Evolutionary conservation across 2,888 invertebrate species (phyloP), one percentile per base, ranked within the genome.

Genomic region (Clostera curtula): DNA sequence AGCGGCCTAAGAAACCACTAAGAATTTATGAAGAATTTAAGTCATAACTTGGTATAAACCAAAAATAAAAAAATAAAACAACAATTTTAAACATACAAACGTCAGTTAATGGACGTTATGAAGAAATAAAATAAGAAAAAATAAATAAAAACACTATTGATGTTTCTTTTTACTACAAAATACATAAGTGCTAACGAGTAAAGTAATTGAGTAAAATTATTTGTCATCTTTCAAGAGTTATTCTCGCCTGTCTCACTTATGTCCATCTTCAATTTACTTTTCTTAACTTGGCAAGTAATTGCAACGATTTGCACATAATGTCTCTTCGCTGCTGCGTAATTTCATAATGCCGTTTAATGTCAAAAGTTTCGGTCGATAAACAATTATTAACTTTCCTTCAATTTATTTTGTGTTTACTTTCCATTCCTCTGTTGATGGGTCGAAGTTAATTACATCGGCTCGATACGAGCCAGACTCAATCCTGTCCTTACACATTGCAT

Each of bases 381-480:
- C 24, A 35, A 33, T 40, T 38, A 41, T 39, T 43, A 48, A 51
- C 47, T 49, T 49, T 49, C 48, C 21, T 38, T 36, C 25, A 34
- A 35, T 37, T 43, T 40, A 41, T 51, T 45, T 38, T 15, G 23
- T 41, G 49, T 42, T 35, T 42, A 44, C 36, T 46, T 36, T 43
- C 36, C 43, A 31, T 25, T 44, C 41, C 43, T 50, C 45, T 41
- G 35, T 30, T 53, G 45, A 40, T 53, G 43, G 34, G 40, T 48
- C 43, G 32, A 43, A 45, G 41, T 47, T 47, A 52, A 56, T 39
- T 56, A 59, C 45, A 56, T 41, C 33, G 57, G 58, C 80, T 82
- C 82, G 80, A 80, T 83, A 83, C 82, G 80, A 83, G 82, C 67
- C 68, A 83, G 42, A 39, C 34, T 43, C 47, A 49, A 43, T 49